Conservation (phyloP, 2,888 invertebrate species). For the Lochmaea capreae region DNA sequence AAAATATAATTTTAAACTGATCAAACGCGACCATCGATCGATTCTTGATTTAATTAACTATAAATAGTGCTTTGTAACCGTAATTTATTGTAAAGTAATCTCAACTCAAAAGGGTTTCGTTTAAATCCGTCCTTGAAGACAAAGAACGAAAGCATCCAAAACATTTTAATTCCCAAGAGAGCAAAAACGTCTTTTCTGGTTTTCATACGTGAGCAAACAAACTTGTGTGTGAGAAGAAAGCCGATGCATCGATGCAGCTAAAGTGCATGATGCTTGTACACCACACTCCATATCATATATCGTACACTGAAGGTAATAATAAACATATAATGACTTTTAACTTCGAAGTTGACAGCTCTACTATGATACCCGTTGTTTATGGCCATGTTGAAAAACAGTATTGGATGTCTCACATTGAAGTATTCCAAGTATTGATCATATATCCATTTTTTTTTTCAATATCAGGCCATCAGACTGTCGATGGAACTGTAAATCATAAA, state of each 20-base stretch:
- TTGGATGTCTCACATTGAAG: constrained; percentile 61
- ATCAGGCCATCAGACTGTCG: constrained; percentile 43
- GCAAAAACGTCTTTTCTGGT: constrained; percentile 27
- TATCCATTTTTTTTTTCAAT: constrained; percentile 58
- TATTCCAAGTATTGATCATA: constrained; percentile 62
- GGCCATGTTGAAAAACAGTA: constrained; percentile 58
- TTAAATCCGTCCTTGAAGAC: constrained; percentile 19
- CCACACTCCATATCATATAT: constrained; percentile 44
- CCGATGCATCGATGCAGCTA: constrained; percentile 37
- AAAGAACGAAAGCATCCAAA: constrained; percentile 20
- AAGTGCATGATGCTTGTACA: constrained; percentile 42
- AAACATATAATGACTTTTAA: constrained; percentile 48
- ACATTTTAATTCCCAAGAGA: constrained; percentile 25
- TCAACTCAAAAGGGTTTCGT: constrained; percentile 3
- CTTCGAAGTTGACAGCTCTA: constrained; percentile 52
- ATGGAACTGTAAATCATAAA: constrained; percentile 52
- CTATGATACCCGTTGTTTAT: constrained; percentile 61
- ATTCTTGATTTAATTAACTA: neutral
- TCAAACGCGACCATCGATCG: too few relatives aligned
- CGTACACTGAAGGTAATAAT: constrained; percentile 46
- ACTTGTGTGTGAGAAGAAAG: constrained; percentile 34
- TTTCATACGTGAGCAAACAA: constrained; percentile 37
- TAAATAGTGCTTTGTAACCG: neutral
- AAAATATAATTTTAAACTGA: too few relatives aligned
- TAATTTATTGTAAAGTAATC: neutral